Evolutionary conservation across 2,113 vertebrate genomes (phyloP).

Genomic region (Oryzias melastigma): DNA sequence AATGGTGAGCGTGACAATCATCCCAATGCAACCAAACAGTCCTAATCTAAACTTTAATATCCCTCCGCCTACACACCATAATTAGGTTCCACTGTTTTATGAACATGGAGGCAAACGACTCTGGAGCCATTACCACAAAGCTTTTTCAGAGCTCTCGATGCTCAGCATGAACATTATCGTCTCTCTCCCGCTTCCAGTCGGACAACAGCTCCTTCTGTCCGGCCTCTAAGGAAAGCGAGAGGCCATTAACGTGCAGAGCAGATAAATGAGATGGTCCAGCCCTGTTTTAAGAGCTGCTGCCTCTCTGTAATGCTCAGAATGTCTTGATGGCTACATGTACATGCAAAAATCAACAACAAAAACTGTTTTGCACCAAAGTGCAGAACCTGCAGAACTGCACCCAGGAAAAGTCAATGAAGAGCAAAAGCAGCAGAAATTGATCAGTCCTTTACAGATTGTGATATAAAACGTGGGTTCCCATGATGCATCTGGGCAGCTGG

Average conservation of each 20-base stretch:
- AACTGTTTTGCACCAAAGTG: conserved; percentile 32
- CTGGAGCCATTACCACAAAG: conserved; percentile 51
- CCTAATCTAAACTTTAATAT: conserved; percentile 54
- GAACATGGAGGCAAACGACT: conserved; percentile 56
- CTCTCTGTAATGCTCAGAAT: conserved; percentile 24
- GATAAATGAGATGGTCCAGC: conserved; percentile 41
- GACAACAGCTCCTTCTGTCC: conserved; percentile 55
- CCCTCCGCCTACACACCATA: conserved; percentile 42
- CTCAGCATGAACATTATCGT: conserved; percentile 33
- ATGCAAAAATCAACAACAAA: conserved; percentile 20
- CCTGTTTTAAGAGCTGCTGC: conserved; percentile 20
- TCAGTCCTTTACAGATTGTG: neutral
- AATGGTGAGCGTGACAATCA: conserved; percentile 40
- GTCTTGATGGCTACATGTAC: conserved; percentile 27
- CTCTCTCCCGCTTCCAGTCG: conserved; percentile 19
- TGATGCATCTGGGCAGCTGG: conserved; percentile 1
- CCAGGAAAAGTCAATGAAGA: neutral
- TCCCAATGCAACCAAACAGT: conserved; percentile 26
- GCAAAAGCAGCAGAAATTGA: neutral
- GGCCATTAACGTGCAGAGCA: conserved; percentile 45
- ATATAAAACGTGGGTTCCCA: neutral
- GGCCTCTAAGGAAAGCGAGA: conserved; percentile 32
- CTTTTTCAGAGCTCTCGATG: conserved; percentile 39
- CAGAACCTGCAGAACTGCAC: conserved; percentile 1
- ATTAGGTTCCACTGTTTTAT: conserved; percentile 68